Conservation (phyloP, 2,888 invertebrate species). For the Nomada flava region DNA sequence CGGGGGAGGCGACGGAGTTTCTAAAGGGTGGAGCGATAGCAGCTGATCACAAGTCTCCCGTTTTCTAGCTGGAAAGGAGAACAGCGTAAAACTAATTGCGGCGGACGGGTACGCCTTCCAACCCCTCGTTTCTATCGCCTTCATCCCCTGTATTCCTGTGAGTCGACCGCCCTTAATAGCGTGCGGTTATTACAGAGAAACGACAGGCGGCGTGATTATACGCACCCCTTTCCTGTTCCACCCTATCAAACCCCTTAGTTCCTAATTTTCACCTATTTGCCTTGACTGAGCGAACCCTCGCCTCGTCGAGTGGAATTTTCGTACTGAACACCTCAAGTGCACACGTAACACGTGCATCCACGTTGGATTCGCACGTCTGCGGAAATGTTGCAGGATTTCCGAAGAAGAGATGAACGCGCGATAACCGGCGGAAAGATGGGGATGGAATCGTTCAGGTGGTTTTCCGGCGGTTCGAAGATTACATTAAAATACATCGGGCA, state of each 20-base stretch:
- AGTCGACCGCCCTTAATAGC: constrained; percentile 55
- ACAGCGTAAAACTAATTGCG: constrained; percentile 77
- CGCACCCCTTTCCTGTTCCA: constrained; percentile 40
- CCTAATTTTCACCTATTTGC: constrained; percentile 52
- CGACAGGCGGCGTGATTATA: constrained; percentile 61
- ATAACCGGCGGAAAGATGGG: constrained; percentile 27
- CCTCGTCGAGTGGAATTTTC: background rate
- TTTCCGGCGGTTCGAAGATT: constrained; percentile 14
- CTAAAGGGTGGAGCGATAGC: constrained; percentile 47
- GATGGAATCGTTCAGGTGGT: constrained; percentile 29
- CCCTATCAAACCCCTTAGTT: constrained; percentile 39
- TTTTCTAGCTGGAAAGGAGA: constrained; percentile 41
- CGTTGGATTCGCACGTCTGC: too few species aligned
- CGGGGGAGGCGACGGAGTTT: constrained; percentile 24
- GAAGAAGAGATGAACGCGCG: background rate
- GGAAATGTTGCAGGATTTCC: too few species aligned
- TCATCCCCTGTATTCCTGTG: constrained; percentile 18
- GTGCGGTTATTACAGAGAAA: constrained; percentile 59
- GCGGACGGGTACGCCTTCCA: constrained; percentile 45
- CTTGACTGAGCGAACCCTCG: constrained; percentile 3
- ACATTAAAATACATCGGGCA: constrained; percentile 66
- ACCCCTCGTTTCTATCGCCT: constrained; percentile 8
- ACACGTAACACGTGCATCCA: too few species aligned
- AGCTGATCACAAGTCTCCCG: constrained; percentile 52
- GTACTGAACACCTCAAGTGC: background rate